Evolutionary conservation across 1,140 invertebrate genomes (phyloP).

Genomic region (Anastatus disparis): DNA sequence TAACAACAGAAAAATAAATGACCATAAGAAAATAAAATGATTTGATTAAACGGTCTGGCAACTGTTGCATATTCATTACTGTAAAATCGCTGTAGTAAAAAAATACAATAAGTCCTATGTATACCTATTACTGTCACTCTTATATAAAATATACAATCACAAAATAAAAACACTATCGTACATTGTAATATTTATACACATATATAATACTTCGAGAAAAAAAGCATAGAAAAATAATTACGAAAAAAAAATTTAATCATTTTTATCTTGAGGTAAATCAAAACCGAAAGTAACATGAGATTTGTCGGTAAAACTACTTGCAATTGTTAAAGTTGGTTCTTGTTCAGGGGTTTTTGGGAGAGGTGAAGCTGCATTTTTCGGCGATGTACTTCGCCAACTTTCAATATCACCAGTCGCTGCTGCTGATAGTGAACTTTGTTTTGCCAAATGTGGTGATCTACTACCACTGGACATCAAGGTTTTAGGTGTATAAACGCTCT

Average conservation of each 20-base stretch:
- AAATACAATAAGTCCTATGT: neutral
- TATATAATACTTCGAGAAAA: neutral
- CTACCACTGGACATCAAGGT: conserved; percentile 29
- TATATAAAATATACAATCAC: conserved; percentile 23
- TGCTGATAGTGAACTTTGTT: conserved; percentile 61
- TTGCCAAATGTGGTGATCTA: conserved; percentile 43
- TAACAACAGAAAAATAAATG: neutral
- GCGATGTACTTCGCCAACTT: conserved; percentile 52
- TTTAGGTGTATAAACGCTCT: conserved; percentile 60
- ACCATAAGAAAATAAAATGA: conserved; percentile 24
- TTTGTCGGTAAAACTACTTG: conserved; percentile 60
- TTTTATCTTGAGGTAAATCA: conserved; percentile 48
- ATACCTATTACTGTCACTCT: neutral
- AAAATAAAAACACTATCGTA: conserved; percentile 29
- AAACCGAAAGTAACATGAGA: conserved; percentile 59
- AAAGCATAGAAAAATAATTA: neutral
- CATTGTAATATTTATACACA: conserved; percentile 12
- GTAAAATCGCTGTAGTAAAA: conserved; percentile 7
- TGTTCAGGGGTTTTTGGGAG: neutral
- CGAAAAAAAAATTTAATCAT: conserved; percentile 40
- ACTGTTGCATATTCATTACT: neutral
- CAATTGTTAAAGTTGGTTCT: conserved; percentile 54
- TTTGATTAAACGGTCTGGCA: neutral
- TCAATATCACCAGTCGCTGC: conserved; percentile 60
- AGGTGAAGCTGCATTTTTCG: conserved; percentile 28